Conservation (phyloP, 2,888 invertebrate species). For the Mesochorus sp. region DNA sequence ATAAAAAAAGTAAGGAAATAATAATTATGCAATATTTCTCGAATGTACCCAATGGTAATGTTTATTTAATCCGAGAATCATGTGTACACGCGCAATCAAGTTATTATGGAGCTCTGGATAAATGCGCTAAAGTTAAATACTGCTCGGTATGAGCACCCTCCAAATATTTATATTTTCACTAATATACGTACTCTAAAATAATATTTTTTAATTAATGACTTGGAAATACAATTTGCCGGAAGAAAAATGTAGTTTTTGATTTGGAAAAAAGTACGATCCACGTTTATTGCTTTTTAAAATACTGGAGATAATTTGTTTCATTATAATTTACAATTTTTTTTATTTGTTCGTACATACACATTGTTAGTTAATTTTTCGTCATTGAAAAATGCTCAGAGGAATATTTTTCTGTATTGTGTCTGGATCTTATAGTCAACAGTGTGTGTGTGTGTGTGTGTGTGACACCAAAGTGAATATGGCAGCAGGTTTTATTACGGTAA, state of each 20-base stretch:
- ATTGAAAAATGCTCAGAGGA: no score
- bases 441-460: no score
- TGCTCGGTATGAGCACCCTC: conserved; percentile 1
- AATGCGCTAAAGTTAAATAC: conserved; percentile 22
- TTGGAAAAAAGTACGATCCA: no score
- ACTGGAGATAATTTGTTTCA: not conserved
- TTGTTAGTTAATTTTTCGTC: no score
- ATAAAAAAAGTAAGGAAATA: conserved; percentile 6
- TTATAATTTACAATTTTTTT: no score
- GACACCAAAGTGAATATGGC: not conserved
- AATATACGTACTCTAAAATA: conserved; percentile 6
- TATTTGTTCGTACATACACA: no score
- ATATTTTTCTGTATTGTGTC: no score
- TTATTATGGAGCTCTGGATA: conserved; percentile 22
- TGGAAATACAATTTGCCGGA: not conserved
- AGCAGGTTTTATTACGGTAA: not conserved
- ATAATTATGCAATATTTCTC: no score
- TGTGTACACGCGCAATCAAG: conserved; percentile 30
- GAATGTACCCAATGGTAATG: conserved; percentile 1
- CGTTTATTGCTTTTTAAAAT: not conserved
- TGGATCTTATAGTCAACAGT: no score
- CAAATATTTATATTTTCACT: conserved; percentile 1
- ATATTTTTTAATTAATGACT: conserved; percentile 22
- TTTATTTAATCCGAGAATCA: conserved; percentile 12
- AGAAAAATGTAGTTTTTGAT: not conserved